Base-by-base conservation (phyloP, 2,113 vertebrate genomes). In the Tupaia tana region DNA sequence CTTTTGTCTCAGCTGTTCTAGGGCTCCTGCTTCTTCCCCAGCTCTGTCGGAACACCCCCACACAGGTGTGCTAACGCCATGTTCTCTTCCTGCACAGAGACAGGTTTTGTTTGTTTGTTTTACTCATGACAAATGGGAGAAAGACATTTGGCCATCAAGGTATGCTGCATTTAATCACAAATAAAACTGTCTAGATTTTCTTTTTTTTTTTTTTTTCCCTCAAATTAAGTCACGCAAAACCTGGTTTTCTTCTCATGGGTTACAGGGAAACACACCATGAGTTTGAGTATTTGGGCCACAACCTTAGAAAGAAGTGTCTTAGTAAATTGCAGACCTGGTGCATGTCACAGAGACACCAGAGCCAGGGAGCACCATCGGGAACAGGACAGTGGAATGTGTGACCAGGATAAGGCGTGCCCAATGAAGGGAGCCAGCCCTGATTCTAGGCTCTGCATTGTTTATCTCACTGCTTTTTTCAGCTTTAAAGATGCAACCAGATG, bases 1-100 rank as follows among this genome's bases (percentile, higher is more conserved):
- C 97, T 86, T 95, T 61, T 83, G 96, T 96, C 93, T 74, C 75
- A 7, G 84, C 71, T 56, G 77, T 11, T 75, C 73, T 78, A 82
- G 90, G 91, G 80, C 43, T 67, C 18, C 78, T 74, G 89, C 81
- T 31, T 20, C 54, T 20, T 29, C 87, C 61, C 19, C 6, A 9
- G 85, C 74, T 29, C 71, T 2, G 63, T 0, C 0, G 0, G 14
- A 14, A n/a, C 20, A 13, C 16, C 25, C 52, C 1, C 19, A 0
- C 31, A 2, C 34, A 7, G 77, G 80, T 22, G 87, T 9, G 52
- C 54, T 1, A 0, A 3, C 2, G 1, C 66, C 19, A 0, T 10
- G 0, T 14, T 18, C 67, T 1, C 58, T 9, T 25, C n/a, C 13
- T 0, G 27, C 20, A 16, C 12, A 9, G 27, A 20, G 2, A 9